Conservation (phyloP, 2,113 vertebrate species). For the Macroglossus sobrinus region DNA sequence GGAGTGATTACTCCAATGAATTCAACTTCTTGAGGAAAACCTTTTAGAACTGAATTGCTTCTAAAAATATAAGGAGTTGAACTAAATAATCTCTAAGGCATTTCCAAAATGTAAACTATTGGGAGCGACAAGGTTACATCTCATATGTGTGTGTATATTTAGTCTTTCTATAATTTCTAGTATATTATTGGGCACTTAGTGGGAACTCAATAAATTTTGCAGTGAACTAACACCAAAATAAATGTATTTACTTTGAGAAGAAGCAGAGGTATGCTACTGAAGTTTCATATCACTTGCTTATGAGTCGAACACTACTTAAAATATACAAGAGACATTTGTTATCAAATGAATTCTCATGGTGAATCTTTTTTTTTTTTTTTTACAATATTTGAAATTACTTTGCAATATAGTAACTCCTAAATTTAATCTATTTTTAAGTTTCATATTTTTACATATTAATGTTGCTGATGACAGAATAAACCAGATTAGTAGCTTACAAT, state of each 20-base stretch:
- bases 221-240: slow-evolving; percentile 14
- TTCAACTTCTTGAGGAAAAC: slow-evolving; percentile 23
- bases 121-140: not conserved
- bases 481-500: not conserved
- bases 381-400: slow-evolving; percentile 21
- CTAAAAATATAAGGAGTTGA: slow-evolving; percentile 20
- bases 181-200: not conserved
- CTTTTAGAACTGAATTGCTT: not conserved
- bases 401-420: not conserved
- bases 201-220: slow-evolving; percentile 24
- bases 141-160: not conserved
- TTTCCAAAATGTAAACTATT: slow-evolving; percentile 4
- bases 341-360: slow-evolving; percentile 5
- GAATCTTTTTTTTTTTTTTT: not conserved
- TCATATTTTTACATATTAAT: not conserved
- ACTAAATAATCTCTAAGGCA: slow-evolving; percentile 15
- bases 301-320: slow-evolving; percentile 20
- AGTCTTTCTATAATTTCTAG: not conserved
- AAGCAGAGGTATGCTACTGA: slow-evolving; percentile 1
- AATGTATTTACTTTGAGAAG: slow-evolving; percentile 26
- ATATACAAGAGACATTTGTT: not conserved
- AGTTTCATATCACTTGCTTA: slow-evolving; percentile 1
- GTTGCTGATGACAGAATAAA: not conserved
- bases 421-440: not conserved
- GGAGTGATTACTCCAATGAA: not conserved